Evolutionary conservation across 2,888 invertebrate species (phyloP).

Genomic region (Lymantria dispar): DNA sequence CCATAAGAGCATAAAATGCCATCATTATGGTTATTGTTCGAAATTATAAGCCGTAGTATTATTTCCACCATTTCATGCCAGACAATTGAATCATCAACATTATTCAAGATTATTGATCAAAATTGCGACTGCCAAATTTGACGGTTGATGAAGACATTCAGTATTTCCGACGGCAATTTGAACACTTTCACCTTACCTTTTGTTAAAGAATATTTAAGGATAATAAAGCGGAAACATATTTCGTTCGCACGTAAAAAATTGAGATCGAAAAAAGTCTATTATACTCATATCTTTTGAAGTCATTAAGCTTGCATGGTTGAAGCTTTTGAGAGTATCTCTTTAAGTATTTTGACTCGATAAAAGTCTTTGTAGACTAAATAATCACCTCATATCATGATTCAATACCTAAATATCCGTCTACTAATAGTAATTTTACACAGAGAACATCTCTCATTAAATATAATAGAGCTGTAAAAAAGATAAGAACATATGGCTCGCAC

Average conservation of each 20-base stretch:
- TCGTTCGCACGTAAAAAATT: not conserved
- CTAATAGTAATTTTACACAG: too few species aligned
- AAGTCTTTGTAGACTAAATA: too few species aligned
- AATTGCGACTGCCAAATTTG: conserved; percentile 8
- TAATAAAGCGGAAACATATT: conserved; percentile 1
- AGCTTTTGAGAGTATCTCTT: not conserved
- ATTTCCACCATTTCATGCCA: conserved; percentile 12
- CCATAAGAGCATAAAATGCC: not conserved
- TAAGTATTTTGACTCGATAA: too few species aligned
- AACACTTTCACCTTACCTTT: not conserved
- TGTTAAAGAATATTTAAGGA: not conserved
- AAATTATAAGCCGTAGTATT: not conserved
- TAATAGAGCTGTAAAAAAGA: too few species aligned
- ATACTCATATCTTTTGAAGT: not conserved
- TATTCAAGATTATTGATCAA: conserved; percentile 32
- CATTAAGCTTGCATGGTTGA: not conserved
- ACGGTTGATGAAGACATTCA: conserved; percentile 25
- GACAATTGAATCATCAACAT: conserved; percentile 40
- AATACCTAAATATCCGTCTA: too few species aligned
- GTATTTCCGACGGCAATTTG: conserved; percentile 14
- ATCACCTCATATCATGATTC: too few species aligned
- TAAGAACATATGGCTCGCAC: too few species aligned
- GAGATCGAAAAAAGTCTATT: not conserved
- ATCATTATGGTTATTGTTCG: not conserved
- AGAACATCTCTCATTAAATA: too few species aligned